A percentile compares a stretch with the other conserved stretches of the same genome.
These are phyloP conservation scores for Macaria liturata DNA, from an alignment of 2,888 invertebrate species.

Conservation along the genomic window DNA sequence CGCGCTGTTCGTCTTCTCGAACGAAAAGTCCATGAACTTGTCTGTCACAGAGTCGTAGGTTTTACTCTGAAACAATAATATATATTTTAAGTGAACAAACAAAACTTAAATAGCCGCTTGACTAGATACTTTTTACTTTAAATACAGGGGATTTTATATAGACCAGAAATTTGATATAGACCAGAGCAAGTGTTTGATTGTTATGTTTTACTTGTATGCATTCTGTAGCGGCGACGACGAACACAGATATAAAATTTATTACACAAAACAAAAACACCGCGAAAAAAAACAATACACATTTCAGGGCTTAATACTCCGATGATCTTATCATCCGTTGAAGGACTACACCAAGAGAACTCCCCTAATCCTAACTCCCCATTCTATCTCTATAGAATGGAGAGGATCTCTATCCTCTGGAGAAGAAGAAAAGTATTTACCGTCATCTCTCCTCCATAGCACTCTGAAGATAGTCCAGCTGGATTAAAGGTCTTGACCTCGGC, in stretches of 20 bases:
- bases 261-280: too few species aligned
- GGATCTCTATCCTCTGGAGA: too few species aligned
- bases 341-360: too few species aligned
- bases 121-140: neutral
- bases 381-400: too few species aligned
- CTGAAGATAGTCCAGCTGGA: constrained; percentile 96
- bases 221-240: too few species aligned
- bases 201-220: too few species aligned
- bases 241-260: too few species aligned
- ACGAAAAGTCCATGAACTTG: constrained; percentile 98
- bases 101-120: neutral
- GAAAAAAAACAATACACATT: too few species aligned
- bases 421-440: constrained; percentile 82
- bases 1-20: constrained; percentile 98
- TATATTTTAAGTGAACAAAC: neutral
- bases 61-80: constrained; percentile 87
- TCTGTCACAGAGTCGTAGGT: constrained; percentile 98
- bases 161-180: neutral
- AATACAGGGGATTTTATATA: neutral
- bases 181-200: too few species aligned
- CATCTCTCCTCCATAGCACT: constrained; percentile 99
- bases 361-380: too few species aligned
- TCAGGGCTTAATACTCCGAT: too few species aligned
- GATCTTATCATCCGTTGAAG: too few species aligned
- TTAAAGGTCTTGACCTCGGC: constrained; percentile 98